phyloP scores from a whole-genome alignment of 2,888 invertebrate genomes.

The Drymonia ruficornis region DNA sequence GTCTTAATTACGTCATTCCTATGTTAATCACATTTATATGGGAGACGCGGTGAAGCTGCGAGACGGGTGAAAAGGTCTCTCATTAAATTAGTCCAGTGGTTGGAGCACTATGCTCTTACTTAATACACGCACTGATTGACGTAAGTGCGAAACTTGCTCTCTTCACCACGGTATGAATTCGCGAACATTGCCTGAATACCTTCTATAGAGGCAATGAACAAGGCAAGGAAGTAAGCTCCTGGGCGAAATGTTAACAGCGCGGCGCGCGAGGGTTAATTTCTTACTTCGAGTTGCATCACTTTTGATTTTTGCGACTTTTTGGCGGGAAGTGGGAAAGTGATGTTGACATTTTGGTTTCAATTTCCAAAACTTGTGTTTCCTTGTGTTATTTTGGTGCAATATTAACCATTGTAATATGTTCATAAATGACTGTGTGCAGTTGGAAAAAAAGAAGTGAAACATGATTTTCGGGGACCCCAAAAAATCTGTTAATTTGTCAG shows the following conservation, averaged over 20 bases:
- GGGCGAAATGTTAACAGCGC: conserved; percentile 49
- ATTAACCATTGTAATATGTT: too few species aligned
- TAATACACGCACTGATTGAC: conserved; percentile 71
- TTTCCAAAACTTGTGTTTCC: too few species aligned
- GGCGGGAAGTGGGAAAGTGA: too few species aligned
- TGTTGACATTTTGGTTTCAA: too few species aligned
- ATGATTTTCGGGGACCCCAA: too few species aligned
- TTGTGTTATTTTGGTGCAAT: not conserved
- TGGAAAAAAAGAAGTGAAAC: too few species aligned
- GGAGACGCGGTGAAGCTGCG: conserved; percentile 35
- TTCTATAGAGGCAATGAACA: conserved; percentile 73
- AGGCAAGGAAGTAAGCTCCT: conserved; percentile 45
- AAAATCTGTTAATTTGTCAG: too few species aligned
- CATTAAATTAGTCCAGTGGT: conserved; percentile 82
- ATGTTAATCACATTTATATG: conserved; percentile 54
- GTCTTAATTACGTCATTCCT: conserved; percentile 53
- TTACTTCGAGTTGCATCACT: not conserved
- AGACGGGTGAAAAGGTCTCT: conserved; percentile 63
- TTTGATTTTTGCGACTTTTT: not conserved
- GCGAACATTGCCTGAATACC: conserved; percentile 70
- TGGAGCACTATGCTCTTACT: conserved; percentile 75
- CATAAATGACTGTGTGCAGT: too few species aligned
- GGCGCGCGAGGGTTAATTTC: conserved; percentile 9
- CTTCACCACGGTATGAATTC: conserved; percentile 57
- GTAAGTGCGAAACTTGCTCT: conserved; percentile 79